phyloP scores from a whole-genome alignment of 2,888 invertebrate species.

The Perdita meconis region DNA sequence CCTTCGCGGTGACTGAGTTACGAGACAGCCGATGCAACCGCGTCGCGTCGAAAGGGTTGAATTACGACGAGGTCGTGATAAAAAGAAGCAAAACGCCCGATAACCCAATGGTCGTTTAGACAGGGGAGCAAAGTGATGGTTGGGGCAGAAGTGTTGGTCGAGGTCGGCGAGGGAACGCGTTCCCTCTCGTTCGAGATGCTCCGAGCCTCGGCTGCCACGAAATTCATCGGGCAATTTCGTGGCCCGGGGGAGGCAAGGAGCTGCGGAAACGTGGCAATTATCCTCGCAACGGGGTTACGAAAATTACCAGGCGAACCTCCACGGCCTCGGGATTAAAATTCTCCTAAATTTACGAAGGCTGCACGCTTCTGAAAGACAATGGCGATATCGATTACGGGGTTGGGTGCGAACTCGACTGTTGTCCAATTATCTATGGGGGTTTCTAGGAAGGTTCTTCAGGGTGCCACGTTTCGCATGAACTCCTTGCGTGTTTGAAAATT shows the following conservation, averaged over 20 bases:
- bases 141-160: slow-evolving; percentile 61
- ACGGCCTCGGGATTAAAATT: slow-evolving; percentile 66
- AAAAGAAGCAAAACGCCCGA: slow-evolving; percentile 43
- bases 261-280: slow-evolving; percentile 74
- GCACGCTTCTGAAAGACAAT: slow-evolving; percentile 64
- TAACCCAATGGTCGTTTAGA: slow-evolving; percentile 59
- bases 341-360: slow-evolving; percentile 73
- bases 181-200: slow-evolving; percentile 29
- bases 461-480: slow-evolving; percentile 1
- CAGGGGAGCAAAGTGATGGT: slow-evolving; percentile 67
- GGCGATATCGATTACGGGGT: slow-evolving; percentile 35
- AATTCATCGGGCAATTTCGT: slow-evolving; percentile 60
- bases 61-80: slow-evolving; percentile 28
- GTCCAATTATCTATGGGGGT: slow-evolving; percentile 11
- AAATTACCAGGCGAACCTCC: slow-evolving; percentile 71
- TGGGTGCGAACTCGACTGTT: slow-evolving; percentile 34
- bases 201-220: slow-evolving; percentile 35
- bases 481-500: not conserved
- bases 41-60: slow-evolving; percentile 21
- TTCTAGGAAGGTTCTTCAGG: slow-evolving; percentile 34
- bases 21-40: slow-evolving; percentile 40
- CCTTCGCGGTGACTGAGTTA: slow-evolving; percentile 47
- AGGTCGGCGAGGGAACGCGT: slow-evolving; percentile 60
- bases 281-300: slow-evolving; percentile 69
- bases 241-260: slow-evolving; percentile 27